Base-by-base conservation (phyloP, 2,797 vertebrate species). In the Acanthurus lineatus region DNA sequence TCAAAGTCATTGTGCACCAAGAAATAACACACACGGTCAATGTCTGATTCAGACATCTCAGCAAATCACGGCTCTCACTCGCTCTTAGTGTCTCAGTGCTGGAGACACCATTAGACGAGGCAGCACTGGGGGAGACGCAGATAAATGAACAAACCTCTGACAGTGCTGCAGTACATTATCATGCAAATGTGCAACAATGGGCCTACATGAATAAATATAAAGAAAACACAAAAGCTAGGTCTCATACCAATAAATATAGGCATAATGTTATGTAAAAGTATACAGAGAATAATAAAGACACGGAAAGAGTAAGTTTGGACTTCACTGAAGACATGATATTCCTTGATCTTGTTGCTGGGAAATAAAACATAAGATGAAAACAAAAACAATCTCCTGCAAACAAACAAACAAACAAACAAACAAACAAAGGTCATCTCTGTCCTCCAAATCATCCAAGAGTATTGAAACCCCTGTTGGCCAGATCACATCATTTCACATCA, bases 1-100 rank as follows among this genome's bases (percentile, higher is more conserved):
- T 76, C 32, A 72, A 45, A 79, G 47, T 48, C 49, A 64, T 68
- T 19, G 28, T 56, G 4, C 4, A 12, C 25, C 4, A 6, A 56
- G 35, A 65, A 52, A 60, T 19, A 53, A 52, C n/a, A 44, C 12
- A 40, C 5, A 20, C 4, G 49, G 25, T 63, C 62, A 32, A 48
- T 1, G 15, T 3, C 22, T 42, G 16, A 32, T 57, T 7, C n/a
- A 44, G 54, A 80, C 25, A 70, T 45, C 7, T 1, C 10, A 67
- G 51, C 12, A 58, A 59, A 52, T 42, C 40, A 47, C 22, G 48
- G 32, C 25, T 58, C 57, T 62, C 16, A 67, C 25, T 53, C 7
- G 11, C 44, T 60, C 49, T 60, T 10, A 15, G 14, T 25, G 40
- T 60, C 49, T 60, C 14, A 15, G 14, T 25, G 40, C 44, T 20